A percentile compares a stretch with the other conserved stretches of the same genome.
Conservation (phyloP, 1,140 invertebrate genomes). For the Drosophila tropicalis region DNA sequence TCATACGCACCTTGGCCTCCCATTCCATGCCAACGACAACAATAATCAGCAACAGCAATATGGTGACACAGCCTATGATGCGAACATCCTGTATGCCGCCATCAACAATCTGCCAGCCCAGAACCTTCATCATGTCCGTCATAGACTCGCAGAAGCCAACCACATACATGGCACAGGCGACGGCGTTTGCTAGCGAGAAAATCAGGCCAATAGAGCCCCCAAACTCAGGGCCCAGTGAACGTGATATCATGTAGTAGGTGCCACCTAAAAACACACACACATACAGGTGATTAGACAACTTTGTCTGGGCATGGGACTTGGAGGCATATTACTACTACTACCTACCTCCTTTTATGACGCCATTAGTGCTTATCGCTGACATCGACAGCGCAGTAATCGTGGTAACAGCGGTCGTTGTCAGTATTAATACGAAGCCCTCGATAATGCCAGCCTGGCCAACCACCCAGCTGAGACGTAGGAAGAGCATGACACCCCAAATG, state of each 20-base stretch:
- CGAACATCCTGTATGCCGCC: constrained; percentile 86
- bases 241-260: constrained; percentile 98
- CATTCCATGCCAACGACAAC: constrained; percentile 95
- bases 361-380: constrained; percentile 98
- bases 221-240: constrained; percentile 97
- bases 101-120: constrained; percentile 86
- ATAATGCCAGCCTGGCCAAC: constrained; percentile 90
- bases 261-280: constrained; percentile 87
- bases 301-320: background rate
- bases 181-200: constrained; percentile 96
- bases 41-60: constrained; percentile 90
- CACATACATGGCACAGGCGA: constrained; percentile 98
- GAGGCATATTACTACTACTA: constrained; percentile 8
- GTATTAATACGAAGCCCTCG: constrained; percentile 90
- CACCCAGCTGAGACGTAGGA: constrained; percentile 92
- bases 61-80: constrained; percentile 90
- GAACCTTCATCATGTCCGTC: constrained; percentile 86
- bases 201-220: constrained; percentile 95
- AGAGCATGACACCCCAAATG: constrained; percentile 95
- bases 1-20: constrained; percentile 89
- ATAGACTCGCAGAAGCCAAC: constrained; percentile 98
- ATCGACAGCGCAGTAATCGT: constrained; percentile 97
- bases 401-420: constrained; percentile 95
- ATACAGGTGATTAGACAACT: constrained; percentile 32
- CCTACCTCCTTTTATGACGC: constrained; percentile 93